Evolutionary conservation across 2,113 vertebrate species (phyloP).

Genomic region (Malurus melanocephalus): DNA sequence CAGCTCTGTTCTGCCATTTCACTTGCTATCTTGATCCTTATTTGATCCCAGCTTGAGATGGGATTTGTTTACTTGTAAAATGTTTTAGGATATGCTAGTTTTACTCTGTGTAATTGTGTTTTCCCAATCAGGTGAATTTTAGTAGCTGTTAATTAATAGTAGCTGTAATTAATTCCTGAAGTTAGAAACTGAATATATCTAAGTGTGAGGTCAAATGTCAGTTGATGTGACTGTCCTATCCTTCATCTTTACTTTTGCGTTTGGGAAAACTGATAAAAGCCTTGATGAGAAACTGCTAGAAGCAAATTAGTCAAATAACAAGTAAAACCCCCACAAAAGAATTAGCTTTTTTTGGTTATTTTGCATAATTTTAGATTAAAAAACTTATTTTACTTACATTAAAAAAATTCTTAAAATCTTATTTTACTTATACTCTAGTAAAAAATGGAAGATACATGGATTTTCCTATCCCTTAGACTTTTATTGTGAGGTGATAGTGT

Average conservation of each 20-base stretch:
- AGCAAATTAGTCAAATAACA: slow-evolving; percentile 1
- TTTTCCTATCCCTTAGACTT: background rate
- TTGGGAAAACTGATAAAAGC: background rate
- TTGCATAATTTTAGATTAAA: background rate
- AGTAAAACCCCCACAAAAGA: background rate
- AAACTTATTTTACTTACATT: background rate
- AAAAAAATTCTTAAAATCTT: background rate
- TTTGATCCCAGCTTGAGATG: background rate
- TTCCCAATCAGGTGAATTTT: background rate
- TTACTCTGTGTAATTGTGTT: background rate
- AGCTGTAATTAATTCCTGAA: background rate
- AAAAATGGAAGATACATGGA: background rate
- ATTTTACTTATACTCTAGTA: background rate
- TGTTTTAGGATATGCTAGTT: background rate
- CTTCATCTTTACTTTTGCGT: background rate
- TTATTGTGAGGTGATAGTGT: background rate
- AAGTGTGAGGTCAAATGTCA: background rate
- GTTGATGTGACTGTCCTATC: background rate
- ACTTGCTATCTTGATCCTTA: background rate
- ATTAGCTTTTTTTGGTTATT: background rate
- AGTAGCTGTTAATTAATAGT: too few relatives aligned
- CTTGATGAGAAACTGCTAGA: background rate
- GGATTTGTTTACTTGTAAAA: background rate
- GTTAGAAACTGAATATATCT: background rate
- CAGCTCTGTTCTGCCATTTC: background rate